Evolutionary conservation across 2,888 invertebrate species (phyloP).

Genomic region (Eupithecia tripunctaria): DNA sequence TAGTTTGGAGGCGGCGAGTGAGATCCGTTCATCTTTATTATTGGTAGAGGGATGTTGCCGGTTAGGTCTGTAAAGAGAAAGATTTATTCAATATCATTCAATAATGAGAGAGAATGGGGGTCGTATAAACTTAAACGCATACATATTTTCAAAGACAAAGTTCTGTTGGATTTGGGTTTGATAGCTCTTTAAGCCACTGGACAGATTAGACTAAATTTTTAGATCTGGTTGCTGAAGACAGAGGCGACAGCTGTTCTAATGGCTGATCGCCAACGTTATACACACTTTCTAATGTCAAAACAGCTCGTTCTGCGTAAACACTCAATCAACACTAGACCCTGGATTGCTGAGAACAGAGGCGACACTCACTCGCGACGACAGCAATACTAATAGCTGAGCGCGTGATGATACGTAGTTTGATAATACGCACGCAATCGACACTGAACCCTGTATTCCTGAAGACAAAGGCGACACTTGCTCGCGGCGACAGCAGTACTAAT

Average conservation of each 20-base stretch:
- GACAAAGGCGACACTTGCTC: slow-evolving; percentile 87
- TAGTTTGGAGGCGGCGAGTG: slow-evolving; percentile 73
- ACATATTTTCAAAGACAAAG: not conserved
- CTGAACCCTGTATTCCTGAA: slow-evolving; percentile 87
- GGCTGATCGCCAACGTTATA: no score
- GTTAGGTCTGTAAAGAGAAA: slow-evolving; percentile 65
- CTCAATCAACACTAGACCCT: slow-evolving; percentile 84
- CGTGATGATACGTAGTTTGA: slow-evolving; percentile 88
- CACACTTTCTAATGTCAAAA: not conserved
- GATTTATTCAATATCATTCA: not conserved
- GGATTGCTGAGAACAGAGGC: slow-evolving; percentile 88
- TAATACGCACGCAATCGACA: slow-evolving; percentile 86
- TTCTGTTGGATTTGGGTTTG: not conserved
- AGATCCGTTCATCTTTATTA: slow-evolving; percentile 56
- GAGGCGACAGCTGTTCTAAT: no score
- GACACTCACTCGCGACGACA: slow-evolving; percentile 87
- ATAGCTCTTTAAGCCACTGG: not conserved
- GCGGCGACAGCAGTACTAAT: slow-evolving; percentile 88
- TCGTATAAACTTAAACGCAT: not conserved
- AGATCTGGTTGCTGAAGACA: no score
- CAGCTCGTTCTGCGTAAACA: slow-evolving; percentile 85
- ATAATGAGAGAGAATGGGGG: not conserved
- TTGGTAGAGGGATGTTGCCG: slow-evolving; percentile 66
- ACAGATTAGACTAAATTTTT: not conserved
- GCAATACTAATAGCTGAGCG: slow-evolving; percentile 89